Evolutionary conservation across 1,140 invertebrate species (phyloP), one percentile per base, ranked within the genome.

Genomic region (Microplitis demolitor): DNA sequence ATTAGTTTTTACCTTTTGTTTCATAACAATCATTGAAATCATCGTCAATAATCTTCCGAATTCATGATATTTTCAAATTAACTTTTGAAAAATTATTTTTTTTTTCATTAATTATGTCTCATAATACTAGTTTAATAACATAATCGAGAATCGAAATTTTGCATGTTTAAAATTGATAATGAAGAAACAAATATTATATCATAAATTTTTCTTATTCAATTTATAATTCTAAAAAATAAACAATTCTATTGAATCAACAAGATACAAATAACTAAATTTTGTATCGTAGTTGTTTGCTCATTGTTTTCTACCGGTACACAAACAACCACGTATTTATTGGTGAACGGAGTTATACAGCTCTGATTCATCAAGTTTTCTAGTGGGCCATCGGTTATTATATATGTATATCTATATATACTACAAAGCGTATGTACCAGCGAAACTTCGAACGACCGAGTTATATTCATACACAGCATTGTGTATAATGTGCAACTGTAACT

Each of bases 351-450:
- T 71, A 24, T 71, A 50, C 61, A 9, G 39, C 45, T 33, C 58
- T 53, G 69, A 71, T 71, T 71, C 69, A 71, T 71, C 69, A 71
- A 71, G 58, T 64, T 71, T 39, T 6, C 45, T 31, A 63, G 39
- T 71, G 45, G 39, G 61, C 14, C 61, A 71, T 71, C 53, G 39
- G 35, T 9, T 53, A 35, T 13, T 63, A 50, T 53, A 62, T 63
- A 50, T 24, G 53, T 16, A 56, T 56, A 14, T 64, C 34, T 45
- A n/a, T 14, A 8, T 45, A 39, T 37, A 61, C 58, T 31, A 6
- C 8, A 4, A 33, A 31, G 13, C 34, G 13, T 34, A n/a, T 62
- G 60, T 62, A 62, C 11, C 60, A 34, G 6, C 13, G 24, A 35
- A 62, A 62, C 60, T 35, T 35, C 60, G 14, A 62, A 14, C 53